Evolutionary conservation across 2,797 vertebrate genomes (phyloP).

Genomic region (Pterois miles): DNA sequence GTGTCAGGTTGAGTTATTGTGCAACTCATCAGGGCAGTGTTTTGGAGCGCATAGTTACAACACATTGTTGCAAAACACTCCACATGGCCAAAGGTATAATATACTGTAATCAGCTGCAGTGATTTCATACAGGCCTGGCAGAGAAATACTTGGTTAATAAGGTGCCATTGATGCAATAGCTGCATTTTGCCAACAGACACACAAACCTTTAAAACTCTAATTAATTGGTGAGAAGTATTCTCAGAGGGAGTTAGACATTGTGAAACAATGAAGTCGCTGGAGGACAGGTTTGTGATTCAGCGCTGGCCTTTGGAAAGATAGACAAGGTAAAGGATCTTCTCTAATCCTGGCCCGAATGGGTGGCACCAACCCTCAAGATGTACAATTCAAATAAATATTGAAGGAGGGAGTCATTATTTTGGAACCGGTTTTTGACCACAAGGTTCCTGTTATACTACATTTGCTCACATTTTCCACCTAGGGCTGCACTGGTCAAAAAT

Average conservation of each 20-base stretch:
- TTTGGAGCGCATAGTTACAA: not conserved
- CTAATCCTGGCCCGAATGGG: not conserved
- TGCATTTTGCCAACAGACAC: not conserved
- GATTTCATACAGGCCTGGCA: conserved; percentile 4
- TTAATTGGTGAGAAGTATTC: not conserved
- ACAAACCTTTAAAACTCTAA: not conserved
- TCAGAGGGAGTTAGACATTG: not conserved
- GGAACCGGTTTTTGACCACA: not conserved
- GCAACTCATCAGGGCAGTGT: not conserved
- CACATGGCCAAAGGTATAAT: not conserved
- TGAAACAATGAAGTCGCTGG: not conserved
- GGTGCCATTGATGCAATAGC: not conserved
- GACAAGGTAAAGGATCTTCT: not conserved
- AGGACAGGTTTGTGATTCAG: not conserved
- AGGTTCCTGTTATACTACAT: not conserved
- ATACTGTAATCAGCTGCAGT: conserved; percentile 1
- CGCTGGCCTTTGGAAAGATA: not conserved
- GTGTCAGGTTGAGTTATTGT: not conserved
- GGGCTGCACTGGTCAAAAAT: not conserved
- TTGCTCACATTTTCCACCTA: not conserved
- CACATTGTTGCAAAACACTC: conserved; percentile 8
- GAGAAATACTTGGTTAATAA: not conserved
- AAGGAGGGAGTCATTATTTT: not conserved
- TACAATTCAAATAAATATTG: not conserved
- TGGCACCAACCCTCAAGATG: not conserved